These are phyloP conservation scores for Philhelius pedissequus DNA, from an alignment of 2,888 invertebrate species.

Conservation along the genomic window DNA sequence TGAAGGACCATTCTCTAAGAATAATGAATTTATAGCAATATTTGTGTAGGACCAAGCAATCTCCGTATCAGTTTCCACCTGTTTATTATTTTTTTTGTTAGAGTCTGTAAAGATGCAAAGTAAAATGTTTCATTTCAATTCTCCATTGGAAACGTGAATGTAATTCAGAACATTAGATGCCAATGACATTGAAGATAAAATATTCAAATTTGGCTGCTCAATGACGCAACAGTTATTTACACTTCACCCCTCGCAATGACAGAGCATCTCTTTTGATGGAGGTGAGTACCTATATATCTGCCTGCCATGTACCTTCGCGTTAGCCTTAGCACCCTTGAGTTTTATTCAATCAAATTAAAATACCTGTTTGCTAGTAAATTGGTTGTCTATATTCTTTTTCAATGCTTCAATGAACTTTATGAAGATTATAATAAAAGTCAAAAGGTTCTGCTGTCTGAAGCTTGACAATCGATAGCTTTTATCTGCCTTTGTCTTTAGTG, in stretches of 20 bases:
- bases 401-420: slow-evolving; percentile 11
- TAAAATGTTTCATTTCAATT: slow-evolving; percentile 34
- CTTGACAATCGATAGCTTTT: slow-evolving; percentile 19
- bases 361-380: slow-evolving; percentile 5
- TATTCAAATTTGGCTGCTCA: slow-evolving; percentile 1
- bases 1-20: slow-evolving; percentile 2
- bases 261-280: slow-evolving; percentile 1
- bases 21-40: slow-evolving; percentile 30
- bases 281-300: too few relatives aligned
- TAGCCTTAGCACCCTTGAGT: neutral
- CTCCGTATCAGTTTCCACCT: neutral
- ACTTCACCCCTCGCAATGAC: neutral
- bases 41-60: slow-evolving; percentile 18
- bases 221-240: slow-evolving; percentile 34
- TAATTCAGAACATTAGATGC: slow-evolving; percentile 40
- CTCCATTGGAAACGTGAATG: slow-evolving; percentile 32
- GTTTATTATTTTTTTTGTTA: neutral
- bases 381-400: slow-evolving; percentile 6
- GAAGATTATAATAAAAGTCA: slow-evolving; percentile 16
- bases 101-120: neutral
- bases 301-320: too few relatives aligned
- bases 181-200: slow-evolving; percentile 35
- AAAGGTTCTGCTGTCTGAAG: neutral
- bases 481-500: neutral
- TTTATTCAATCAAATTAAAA: slow-evolving; percentile 15